These are phyloP conservation scores for Thaumatotibia leucotreta DNA, from an alignment of 1,140 invertebrate genomes.

Conservation along the genomic window DNA sequence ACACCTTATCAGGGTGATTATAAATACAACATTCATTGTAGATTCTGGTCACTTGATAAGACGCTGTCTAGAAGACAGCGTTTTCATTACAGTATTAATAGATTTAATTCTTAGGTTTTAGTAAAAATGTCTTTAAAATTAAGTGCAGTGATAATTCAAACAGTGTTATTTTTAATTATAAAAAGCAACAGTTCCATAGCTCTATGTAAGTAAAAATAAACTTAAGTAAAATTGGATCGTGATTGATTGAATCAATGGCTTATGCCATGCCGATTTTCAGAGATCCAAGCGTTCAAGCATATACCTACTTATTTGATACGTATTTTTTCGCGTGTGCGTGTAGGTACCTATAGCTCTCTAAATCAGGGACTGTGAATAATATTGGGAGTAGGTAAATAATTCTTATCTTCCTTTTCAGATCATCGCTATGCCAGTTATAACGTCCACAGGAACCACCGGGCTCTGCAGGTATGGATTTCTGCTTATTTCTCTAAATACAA, in stretches of 20 bases:
- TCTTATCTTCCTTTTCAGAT: background rate
- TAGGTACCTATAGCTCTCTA: too few relatives aligned
- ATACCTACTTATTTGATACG: too few relatives aligned
- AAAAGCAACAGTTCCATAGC: background rate
- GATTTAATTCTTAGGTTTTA: background rate
- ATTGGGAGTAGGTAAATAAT: too few relatives aligned
- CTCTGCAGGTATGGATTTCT: background rate
- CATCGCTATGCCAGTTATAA: background rate
- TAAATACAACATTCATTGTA: background rate
- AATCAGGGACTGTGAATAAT: too few relatives aligned
- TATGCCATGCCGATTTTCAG: too few relatives aligned
- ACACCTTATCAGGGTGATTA: background rate
- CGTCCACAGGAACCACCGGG: background rate
- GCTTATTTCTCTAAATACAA: background rate
- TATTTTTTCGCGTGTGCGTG: too few relatives aligned
- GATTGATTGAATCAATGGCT: too few relatives aligned
- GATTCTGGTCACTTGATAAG: background rate
- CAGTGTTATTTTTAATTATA: background rate
- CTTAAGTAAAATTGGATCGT: background rate
- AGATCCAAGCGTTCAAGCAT: too few relatives aligned
- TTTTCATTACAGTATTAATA: background rate
- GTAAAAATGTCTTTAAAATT: background rate
- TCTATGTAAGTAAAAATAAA: background rate
- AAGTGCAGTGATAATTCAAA: background rate
- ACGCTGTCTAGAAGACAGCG: background rate